phyloP scores from a whole-genome alignment of 1,140 invertebrate species.

The Macrotrachela quadricornifera region DNA sequence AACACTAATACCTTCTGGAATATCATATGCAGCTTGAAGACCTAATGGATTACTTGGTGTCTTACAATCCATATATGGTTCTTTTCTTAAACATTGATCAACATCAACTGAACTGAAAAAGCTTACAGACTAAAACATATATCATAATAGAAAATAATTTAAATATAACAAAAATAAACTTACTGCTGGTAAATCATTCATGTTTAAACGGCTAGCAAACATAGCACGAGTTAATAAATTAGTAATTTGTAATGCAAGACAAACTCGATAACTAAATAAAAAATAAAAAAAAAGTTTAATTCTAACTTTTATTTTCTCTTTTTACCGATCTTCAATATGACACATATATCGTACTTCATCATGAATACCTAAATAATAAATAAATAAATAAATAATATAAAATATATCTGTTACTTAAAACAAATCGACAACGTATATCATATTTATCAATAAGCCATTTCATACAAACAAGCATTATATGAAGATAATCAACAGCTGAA shows the following conservation, averaged over 20 bases:
- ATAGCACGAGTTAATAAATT: constrained; percentile 74
- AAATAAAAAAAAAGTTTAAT: neutral
- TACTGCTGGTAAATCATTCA: constrained; percentile 51
- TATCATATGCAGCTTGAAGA: constrained; percentile 56
- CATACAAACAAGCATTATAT: constrained; percentile 88
- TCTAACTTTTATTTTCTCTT: neutral
- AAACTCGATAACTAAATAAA: constrained; percentile 45
- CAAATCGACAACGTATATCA: constrained; percentile 57
- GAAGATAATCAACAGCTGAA: constrained; percentile 89
- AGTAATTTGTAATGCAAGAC: constrained; percentile 78
- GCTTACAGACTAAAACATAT: constrained; percentile 68
- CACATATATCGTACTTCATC: constrained; percentile 91
- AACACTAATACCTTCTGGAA: constrained; percentile 40
- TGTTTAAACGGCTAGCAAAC: constrained; percentile 58
- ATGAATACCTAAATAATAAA: constrained; percentile 59
- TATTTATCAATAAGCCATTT: constrained; percentile 54
- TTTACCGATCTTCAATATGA: constrained; percentile 39
- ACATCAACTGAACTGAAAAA: constrained; percentile 91
- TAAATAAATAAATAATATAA: neutral
- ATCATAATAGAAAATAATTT: constrained; percentile 3
- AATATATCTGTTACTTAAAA: neutral
- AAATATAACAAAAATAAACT: neutral
- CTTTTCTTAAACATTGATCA: constrained; percentile 76
- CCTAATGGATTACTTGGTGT: constrained; percentile 86
- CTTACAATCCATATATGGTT: constrained; percentile 55